Conservation (phyloP, 2,797 vertebrate species). For the Myripristis jacobus region DNA sequence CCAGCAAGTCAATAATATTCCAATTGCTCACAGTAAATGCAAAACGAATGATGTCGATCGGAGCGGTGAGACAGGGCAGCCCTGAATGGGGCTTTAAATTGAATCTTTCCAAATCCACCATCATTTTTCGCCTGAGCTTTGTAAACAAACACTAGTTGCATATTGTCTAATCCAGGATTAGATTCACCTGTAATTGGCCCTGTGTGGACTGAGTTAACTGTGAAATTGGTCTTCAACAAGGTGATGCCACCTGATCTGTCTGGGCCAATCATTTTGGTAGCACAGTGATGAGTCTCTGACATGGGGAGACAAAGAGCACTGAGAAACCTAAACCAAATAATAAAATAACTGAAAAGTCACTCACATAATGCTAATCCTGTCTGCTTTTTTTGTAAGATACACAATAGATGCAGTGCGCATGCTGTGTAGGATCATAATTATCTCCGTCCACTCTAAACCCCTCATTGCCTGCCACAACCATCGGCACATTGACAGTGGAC, state of each 20-base stretch:
- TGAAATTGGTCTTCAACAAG: constrained; percentile 68
- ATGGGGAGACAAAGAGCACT: constrained; percentile 25
- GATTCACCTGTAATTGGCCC: constrained; percentile 73
- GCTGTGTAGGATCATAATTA: constrained; percentile 46
- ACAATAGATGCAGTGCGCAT: constrained; percentile 27
- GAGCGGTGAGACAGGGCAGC: constrained; percentile 57
- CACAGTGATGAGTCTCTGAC: constrained; percentile 47
- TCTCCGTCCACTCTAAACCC: constrained; percentile 53
- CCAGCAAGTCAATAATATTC: constrained; percentile 74
- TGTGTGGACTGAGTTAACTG: constrained; percentile 61
- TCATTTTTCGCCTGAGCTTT: constrained; percentile 52
- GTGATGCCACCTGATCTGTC: constrained; percentile 44
- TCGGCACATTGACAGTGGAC: constrained; percentile 38
- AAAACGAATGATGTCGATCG: constrained; percentile 71
- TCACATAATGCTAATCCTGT: neutral
- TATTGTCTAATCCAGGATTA: constrained; percentile 75
- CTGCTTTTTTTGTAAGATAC: constrained; percentile 23
- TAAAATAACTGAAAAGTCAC: constrained; percentile 5
- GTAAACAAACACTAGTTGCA: constrained; percentile 75
- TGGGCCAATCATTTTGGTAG: constrained; percentile 50
- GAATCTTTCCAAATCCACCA: constrained; percentile 69
- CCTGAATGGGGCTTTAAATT: constrained; percentile 67
- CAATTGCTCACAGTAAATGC: constrained; percentile 74
- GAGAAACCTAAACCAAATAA: constrained; percentile 1
- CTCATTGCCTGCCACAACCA: constrained; percentile 31